Evolutionary conservation across 2,113 vertebrate species (phyloP), one percentile per base, ranked within the genome.

Genomic region (Nothobranchius furzeri): DNA sequence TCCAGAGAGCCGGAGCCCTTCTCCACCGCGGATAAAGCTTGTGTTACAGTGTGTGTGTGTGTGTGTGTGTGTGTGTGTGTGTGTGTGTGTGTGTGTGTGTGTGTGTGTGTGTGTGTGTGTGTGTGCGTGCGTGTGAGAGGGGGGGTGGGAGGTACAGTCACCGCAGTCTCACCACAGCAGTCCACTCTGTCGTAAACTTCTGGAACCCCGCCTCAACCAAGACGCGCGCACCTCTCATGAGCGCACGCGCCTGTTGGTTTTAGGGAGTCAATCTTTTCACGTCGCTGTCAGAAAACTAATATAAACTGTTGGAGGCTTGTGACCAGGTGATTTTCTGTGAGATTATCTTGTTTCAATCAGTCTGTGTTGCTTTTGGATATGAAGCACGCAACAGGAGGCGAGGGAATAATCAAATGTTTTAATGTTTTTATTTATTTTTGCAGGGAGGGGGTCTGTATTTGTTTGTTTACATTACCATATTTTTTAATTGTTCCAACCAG

Each of bases 11-110:
- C 78, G 66, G 75, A 83, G 81, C 88, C 30, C 86, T 80, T 89
- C 88, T 91, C 86, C 87, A 85, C 69, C 76, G 78, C 76, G 91
- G 91, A 92, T 92, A 90, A 92, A 90, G 90, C 78, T 93, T 90
- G 56, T 69, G 86, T 94, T 93, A 92, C 90, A 88, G 58, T 14
- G 45, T 67, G 73, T 83, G 6, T 54, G 9, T 65, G 75, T 72
- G 68, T 40, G 70, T 47, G 78, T 46, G 51, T 43, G 58, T 54
- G 70, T 63, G 79, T 73, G 64, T 7, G 54, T 2, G 51, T 37
- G 46, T 36, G 49, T 36, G 69, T 67, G 73, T 83, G 6, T 54
- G 9, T 65, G 75, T 72, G 68, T 40, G 70, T 47, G 78, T 46
- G 51, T 43, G 58, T 54, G 70, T 63, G 79, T 73, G 64, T 7